Conservation (phyloP, 2,113 vertebrate genomes). For the Mastomys coucha region DNA sequence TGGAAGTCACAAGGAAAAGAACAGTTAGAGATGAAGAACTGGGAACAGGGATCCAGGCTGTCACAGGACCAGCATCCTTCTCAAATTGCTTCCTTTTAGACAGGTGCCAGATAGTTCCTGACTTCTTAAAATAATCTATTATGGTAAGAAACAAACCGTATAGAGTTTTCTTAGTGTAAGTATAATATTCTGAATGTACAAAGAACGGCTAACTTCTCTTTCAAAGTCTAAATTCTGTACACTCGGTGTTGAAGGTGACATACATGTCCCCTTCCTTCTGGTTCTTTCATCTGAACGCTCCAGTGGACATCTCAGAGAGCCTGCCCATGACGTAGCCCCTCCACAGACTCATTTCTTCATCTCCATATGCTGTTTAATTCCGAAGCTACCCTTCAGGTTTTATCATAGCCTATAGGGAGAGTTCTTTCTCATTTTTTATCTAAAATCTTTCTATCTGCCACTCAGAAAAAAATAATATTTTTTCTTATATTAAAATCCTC, state of each 20-base stretch:
- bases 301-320: not conserved
- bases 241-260: not conserved
- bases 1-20: not conserved
- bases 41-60: not conserved
- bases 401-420: not conserved
- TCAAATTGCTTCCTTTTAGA: not conserved
- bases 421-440: not conserved
- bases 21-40: not conserved
- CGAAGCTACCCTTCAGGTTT: not conserved
- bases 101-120: not conserved
- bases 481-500: not conserved
- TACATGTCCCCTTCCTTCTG: not conserved
- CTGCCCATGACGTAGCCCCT: not conserved
- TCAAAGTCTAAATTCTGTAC: not conserved
- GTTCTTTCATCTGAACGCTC: not conserved
- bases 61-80: not conserved
- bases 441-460: slow-evolving; percentile 8
- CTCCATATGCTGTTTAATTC: not conserved
- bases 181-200: not conserved
- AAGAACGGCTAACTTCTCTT: not conserved
- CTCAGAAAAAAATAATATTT: slow-evolving; percentile 11
- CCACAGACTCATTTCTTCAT: not conserved
- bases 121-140: not conserved
- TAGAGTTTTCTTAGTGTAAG: not conserved
- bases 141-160: not conserved